Evolutionary conservation across 1,140 invertebrate species (phyloP).

Genomic region (Drusus annulatus): DNA sequence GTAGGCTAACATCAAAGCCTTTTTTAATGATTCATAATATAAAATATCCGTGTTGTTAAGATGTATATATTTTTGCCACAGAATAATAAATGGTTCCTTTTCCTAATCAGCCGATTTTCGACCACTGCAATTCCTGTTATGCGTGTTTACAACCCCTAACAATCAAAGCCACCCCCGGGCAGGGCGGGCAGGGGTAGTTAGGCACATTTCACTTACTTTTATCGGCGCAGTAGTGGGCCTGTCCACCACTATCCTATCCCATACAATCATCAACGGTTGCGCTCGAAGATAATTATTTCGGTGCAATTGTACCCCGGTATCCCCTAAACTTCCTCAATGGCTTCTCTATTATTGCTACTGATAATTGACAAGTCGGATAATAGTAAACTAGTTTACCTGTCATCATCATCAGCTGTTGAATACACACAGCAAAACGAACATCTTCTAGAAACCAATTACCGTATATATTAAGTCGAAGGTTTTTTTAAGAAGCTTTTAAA

Average conservation of each 20-base stretch:
- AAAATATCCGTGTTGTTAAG: too few relatives aligned
- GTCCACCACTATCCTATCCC: not conserved
- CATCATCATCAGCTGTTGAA: too few relatives aligned
- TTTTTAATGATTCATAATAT: too few relatives aligned
- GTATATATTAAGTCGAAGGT: too few relatives aligned
- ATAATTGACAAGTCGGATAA: slow-evolving; percentile 11
- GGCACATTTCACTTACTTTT: slow-evolving; percentile 59
- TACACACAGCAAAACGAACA: too few relatives aligned
- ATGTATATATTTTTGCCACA: too few relatives aligned
- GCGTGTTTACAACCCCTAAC: slow-evolving; percentile 44
- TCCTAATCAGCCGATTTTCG: not conserved
- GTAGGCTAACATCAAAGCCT: too few relatives aligned
- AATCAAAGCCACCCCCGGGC: slow-evolving; percentile 47
- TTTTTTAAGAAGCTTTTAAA: too few relatives aligned
- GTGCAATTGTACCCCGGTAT: slow-evolving; percentile 17
- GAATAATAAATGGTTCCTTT: too few relatives aligned
- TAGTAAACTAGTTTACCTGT: too few relatives aligned
- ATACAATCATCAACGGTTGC: slow-evolving; percentile 19
- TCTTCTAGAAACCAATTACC: too few relatives aligned
- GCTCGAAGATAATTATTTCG: slow-evolving; percentile 48
- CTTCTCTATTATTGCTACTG: not conserved
- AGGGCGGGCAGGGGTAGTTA: slow-evolving; percentile 34
- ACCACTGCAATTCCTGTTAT: slow-evolving; percentile 34
- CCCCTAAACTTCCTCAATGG: not conserved
- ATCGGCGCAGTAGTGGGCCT: slow-evolving; percentile 50